These are phyloP conservation scores for Brachionus asplanchnoidis DNA, from an alignment of 1,140 invertebrate species.

Conservation along the genomic window DNA sequence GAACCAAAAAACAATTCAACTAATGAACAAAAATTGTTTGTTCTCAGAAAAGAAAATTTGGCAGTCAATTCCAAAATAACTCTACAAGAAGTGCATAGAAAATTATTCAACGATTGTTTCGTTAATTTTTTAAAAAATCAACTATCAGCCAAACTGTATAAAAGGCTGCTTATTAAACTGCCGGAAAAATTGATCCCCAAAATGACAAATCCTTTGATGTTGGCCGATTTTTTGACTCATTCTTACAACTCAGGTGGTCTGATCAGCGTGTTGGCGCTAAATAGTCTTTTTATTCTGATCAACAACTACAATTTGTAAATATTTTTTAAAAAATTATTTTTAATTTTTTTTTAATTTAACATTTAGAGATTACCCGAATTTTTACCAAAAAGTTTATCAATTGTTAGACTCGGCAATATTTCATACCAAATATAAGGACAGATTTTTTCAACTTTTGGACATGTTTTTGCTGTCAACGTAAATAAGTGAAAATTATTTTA, in stretches of 20 bases:
- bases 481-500: slow-evolving; percentile 56
- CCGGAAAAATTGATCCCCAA: slow-evolving; percentile 75
- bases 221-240: slow-evolving; percentile 87
- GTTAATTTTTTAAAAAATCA: slow-evolving; percentile 35
- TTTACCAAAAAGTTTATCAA: slow-evolving; percentile 85
- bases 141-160: slow-evolving; percentile 65
- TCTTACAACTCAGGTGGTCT: slow-evolving; percentile 78
- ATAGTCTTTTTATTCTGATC: slow-evolving; percentile 83
- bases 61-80: slow-evolving; percentile 22
- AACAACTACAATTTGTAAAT: slow-evolving; percentile 78
- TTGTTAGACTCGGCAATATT: slow-evolving; percentile 84
- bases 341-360: slow-evolving; percentile 44
- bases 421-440: slow-evolving; percentile 77
- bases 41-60: neutral
- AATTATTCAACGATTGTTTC: slow-evolving; percentile 36
- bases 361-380: slow-evolving; percentile 79
- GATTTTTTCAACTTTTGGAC: slow-evolving; percentile 76
- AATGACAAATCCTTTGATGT: slow-evolving; percentile 71
- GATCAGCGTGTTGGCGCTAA: slow-evolving; percentile 79
- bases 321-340: slow-evolving; percentile 38
- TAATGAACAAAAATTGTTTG: neutral
- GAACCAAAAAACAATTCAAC: no score
- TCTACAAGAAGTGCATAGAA: slow-evolving; percentile 4
- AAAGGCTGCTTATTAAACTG: slow-evolving; percentile 71
- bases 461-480: slow-evolving; percentile 85